Conservation (phyloP, 2,113 vertebrate genomes). For the Pogonocichla stellata region DNA sequence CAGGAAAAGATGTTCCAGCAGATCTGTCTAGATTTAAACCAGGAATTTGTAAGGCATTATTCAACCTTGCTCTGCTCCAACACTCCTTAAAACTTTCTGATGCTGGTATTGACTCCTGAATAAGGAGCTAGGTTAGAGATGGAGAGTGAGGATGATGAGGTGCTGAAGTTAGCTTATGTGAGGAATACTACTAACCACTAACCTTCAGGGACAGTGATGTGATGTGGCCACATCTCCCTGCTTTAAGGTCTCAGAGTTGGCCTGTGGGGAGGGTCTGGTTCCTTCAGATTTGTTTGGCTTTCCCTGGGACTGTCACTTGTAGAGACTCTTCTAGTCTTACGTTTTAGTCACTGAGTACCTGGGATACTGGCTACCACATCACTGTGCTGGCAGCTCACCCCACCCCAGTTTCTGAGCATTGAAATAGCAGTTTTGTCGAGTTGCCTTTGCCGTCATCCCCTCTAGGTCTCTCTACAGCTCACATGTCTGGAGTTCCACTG, state of each 20-base stretch:
- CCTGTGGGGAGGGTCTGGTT: background rate
- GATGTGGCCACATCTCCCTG: background rate
- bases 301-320: background rate
- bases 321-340: background rate
- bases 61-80: background rate
- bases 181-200: background rate
- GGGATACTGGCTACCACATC: rapidly evolving
- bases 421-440: rapidly evolving
- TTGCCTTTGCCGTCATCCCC: background rate
- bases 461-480: background rate
- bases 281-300: background rate
- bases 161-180: background rate
- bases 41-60: background rate
- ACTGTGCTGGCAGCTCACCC: background rate
- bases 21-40: background rate
- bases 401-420: background rate
- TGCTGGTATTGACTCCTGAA: rapidly evolving
- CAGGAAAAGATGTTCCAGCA: background rate
- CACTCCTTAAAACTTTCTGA: background rate
- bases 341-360: background rate
- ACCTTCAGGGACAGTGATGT: background rate
- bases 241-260: background rate
- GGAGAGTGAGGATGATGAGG: background rate
- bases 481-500: background rate
- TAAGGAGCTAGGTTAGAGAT: background rate